Conservation (phyloP, 2,797 vertebrate genomes). For the Scarus forsteni region DNA sequence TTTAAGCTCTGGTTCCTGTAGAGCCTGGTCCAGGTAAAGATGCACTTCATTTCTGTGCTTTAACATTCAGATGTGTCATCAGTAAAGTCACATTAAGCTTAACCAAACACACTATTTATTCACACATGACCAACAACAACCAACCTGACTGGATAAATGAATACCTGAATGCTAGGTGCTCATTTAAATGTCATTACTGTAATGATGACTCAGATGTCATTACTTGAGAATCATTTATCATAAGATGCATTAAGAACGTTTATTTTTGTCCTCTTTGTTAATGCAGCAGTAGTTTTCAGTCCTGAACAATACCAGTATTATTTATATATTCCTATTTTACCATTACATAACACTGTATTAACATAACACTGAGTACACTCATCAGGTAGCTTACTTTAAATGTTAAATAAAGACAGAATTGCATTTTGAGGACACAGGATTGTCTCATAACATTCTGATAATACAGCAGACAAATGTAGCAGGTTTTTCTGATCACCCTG, state of each 20-base stretch:
- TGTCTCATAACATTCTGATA: not conserved
- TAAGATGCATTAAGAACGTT: too few species aligned
- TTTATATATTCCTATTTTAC: not conserved
- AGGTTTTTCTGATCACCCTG: too few species aligned
- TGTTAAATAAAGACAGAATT: not conserved
- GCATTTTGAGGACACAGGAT: not conserved
- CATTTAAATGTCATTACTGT: too few species aligned
- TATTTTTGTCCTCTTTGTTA: too few species aligned
- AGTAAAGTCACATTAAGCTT: slow-evolving; percentile 3
- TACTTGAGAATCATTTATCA: too few species aligned
- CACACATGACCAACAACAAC: not conserved
- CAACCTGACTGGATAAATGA: not conserved
- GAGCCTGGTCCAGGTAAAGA: slow-evolving; percentile 61
- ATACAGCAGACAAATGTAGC: too few species aligned
- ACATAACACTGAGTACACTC: too few species aligned
- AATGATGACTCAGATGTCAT: too few species aligned
- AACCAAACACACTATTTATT: not conserved
- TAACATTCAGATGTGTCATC: not conserved
- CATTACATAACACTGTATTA: too few species aligned
- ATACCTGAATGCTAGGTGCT: not conserved
- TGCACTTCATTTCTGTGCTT: not conserved
- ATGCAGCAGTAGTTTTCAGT: not conserved
- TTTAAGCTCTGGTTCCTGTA: slow-evolving; percentile 39
- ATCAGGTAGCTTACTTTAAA: too few species aligned
- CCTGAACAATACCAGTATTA: not conserved